Evolutionary conservation across 1,140 invertebrate species (phyloP).

Genomic region (Listronotus oregonensis): DNA sequence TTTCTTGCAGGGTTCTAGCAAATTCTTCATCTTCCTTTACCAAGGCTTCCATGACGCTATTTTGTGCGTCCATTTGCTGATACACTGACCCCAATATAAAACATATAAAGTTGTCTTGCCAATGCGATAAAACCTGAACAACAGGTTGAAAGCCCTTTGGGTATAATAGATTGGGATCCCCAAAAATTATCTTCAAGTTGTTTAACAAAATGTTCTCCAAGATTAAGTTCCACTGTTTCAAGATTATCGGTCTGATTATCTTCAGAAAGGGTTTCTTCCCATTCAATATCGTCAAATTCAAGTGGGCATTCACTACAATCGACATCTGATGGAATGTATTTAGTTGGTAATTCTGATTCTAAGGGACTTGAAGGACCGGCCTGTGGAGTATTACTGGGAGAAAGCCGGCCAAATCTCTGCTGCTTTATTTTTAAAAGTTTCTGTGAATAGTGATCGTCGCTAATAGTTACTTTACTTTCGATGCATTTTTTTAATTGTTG

Average conservation of each 20-base stretch:
- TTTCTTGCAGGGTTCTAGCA: slow-evolving; percentile 60
- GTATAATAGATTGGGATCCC: neutral
- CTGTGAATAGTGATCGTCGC: slow-evolving; percentile 65
- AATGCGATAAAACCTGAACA: slow-evolving; percentile 43
- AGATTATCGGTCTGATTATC: neutral
- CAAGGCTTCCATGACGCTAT: slow-evolving; percentile 61
- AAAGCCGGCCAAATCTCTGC: too few relatives aligned
- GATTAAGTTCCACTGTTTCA: neutral
- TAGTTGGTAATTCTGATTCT: slow-evolving; percentile 16
- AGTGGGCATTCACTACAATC: slow-evolving; percentile 61
- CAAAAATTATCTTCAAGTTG: slow-evolving; percentile 13
- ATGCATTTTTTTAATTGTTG: slow-evolving; percentile 63
- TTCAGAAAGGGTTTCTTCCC: slow-evolving; percentile 53
- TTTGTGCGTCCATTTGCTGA: slow-evolving; percentile 65
- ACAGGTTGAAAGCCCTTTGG: neutral
- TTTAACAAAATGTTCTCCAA: neutral
- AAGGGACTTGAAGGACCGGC: neutral
- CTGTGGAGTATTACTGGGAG: neutral
- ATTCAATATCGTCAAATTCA: slow-evolving; percentile 56
- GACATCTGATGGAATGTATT: slow-evolving; percentile 30
- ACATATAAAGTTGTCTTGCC: slow-evolving; percentile 68
- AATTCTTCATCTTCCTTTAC: slow-evolving; percentile 70
- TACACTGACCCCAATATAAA: slow-evolving; percentile 69
- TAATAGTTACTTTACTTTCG: slow-evolving; percentile 64
- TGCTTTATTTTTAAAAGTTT: slow-evolving; percentile 63